Evolutionary conservation across 2,113 vertebrate species (phyloP).

Genomic region (Tetraodon nigroviridis): DNA sequence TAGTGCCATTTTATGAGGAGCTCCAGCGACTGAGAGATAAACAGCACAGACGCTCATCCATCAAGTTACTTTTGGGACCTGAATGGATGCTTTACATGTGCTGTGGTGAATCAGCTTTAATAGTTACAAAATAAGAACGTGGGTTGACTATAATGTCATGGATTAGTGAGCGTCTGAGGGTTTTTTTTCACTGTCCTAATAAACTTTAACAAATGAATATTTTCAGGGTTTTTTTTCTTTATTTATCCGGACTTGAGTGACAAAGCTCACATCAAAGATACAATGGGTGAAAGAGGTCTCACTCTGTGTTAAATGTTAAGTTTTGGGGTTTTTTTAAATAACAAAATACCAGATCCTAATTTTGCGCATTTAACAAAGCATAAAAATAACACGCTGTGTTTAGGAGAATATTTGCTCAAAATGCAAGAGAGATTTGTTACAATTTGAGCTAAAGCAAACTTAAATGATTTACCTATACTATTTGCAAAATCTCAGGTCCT

Average conservation of each 20-base stretch:
- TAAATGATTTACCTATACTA: no score
- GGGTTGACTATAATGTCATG: background rate
- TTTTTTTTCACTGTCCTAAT: constrained; percentile 39
- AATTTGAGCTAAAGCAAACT: background rate
- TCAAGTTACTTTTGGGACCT: background rate
- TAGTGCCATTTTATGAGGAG: constrained; percentile 49
- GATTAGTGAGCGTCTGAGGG: constrained; percentile 7
- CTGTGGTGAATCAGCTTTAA: constrained; percentile 8
- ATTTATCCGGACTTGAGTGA: background rate
- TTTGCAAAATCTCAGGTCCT: no score
- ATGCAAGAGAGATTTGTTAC: no score
- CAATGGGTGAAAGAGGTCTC: background rate
- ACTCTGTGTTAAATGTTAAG: constrained; percentile 1
- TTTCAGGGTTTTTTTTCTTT: background rate
- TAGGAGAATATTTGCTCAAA: background rate
- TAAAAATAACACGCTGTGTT: background rate
- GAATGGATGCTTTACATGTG: background rate
- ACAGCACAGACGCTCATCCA: constrained; percentile 13
- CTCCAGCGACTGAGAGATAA: background rate
- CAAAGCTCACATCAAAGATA: no score
- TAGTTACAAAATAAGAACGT: background rate
- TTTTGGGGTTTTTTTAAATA: no score
- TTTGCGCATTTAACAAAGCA: no score
- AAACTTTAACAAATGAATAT: constrained; percentile 35
- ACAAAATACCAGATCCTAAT: no score